phyloP scores from a whole-genome alignment of 2,888 invertebrate genomes.

The Suillia variegata region DNA sequence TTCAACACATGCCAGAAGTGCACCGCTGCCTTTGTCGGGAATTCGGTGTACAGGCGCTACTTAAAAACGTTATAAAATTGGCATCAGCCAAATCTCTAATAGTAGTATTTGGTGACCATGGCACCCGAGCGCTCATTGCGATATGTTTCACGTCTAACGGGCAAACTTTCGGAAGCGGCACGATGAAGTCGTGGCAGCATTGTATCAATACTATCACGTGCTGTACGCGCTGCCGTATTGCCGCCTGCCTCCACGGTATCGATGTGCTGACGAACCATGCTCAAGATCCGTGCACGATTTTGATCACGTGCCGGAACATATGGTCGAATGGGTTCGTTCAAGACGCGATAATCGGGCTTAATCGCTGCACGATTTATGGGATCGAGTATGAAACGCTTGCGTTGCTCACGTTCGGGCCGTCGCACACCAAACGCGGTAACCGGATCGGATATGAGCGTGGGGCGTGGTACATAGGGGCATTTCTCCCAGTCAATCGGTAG shows the following conservation, averaged over 20 bases:
- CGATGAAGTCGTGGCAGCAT: constrained; percentile 68
- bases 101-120: constrained; percentile 50
- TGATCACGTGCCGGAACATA: constrained; percentile 72
- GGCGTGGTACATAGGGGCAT: constrained; percentile 84
- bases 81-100: constrained; percentile 35
- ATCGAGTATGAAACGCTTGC: constrained; percentile 61
- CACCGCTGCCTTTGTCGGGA: no score
- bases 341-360: constrained; percentile 66
- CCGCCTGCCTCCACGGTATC: constrained; percentile 65
- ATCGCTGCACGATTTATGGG: constrained; percentile 68
- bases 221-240: constrained; percentile 65
- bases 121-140: constrained; percentile 53
- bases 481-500: constrained; percentile 84
- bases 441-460: constrained; percentile 82
- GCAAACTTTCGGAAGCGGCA: constrained; percentile 46
- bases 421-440: constrained; percentile 83
- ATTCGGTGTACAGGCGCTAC: not conserved
- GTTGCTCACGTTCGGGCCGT: constrained; percentile 53
- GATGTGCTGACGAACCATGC: constrained; percentile 66
- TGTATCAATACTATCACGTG: constrained; percentile 70
- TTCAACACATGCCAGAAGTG: no score
- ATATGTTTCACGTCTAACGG: constrained; percentile 47
- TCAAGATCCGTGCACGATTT: constrained; percentile 69
- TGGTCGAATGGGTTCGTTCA: constrained; percentile 69
- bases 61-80: no score